Evolutionary conservation across 2,113 vertebrate species (phyloP), one percentile per base, ranked within the genome.

Genomic region (Nettapus auritus): DNA sequence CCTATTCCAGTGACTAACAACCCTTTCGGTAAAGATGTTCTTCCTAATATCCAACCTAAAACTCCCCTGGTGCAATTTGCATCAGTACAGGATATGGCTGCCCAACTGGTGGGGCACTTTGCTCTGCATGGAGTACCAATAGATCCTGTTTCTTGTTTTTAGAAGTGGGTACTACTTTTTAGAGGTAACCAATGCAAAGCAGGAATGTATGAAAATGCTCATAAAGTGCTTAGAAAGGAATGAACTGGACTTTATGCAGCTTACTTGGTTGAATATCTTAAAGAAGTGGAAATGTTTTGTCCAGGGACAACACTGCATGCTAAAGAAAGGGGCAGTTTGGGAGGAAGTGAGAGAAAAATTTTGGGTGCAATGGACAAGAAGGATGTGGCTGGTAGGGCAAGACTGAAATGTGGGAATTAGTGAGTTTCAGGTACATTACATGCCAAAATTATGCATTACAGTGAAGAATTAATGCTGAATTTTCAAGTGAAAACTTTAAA

Each of bases 221-320:
- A 6, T 63, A 36, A 71, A 36, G 4, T 23, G 33, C 38, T 92
- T 71, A 76, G 38, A 64, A 76, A 82, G 29, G 25, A n/a, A 28
- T 73, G 19, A 52, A 46, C 28, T 46, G n/a, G 28, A 33, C 25
- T 78, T 87, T 2, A 5, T n/a, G 44, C 3, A 34, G 17, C 16
- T 60, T 2, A 0, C 13, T 64, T 71, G 25, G 8, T 9, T 50
- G 19, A 78, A 57, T 6, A n/a, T 25, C 4, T 34, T 82, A 34
- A 69, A 67, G 26, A 63, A 40, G 23, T 53, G 2, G 7, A 84
- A 44, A 33, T 36, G 21, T 19, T 78, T 60, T 73, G 13, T 26
- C 3, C 0, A 0, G 23, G 23, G 8, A 76, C 28, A 23, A 11
- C 3, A 8, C 8, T 34, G 34, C 23, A 31, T 31, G 26, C 36